phyloP scores from a whole-genome alignment of 2,888 invertebrate genomes.

The Amphipyra berbera region DNA sequence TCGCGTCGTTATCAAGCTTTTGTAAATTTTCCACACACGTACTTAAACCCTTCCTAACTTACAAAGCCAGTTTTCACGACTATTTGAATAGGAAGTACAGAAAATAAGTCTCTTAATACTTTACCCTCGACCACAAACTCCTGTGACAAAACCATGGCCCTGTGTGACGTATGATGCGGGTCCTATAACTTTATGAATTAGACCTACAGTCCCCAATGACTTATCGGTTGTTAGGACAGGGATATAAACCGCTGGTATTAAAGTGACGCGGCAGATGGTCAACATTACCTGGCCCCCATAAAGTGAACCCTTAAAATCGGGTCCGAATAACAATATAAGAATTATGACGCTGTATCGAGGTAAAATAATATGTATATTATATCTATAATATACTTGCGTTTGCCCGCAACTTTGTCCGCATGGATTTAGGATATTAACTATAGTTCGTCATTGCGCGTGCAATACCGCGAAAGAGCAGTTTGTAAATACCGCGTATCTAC shows the following conservation, averaged over 20 bases:
- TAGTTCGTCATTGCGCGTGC: too few species aligned
- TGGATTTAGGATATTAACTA: too few species aligned
- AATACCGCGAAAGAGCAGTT: too few species aligned
- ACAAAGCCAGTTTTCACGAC: background rate
- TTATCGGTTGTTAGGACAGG: constrained; percentile 5
- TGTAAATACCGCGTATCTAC: too few species aligned
- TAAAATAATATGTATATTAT: too few species aligned
- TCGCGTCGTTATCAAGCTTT: too few species aligned
- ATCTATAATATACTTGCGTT: too few species aligned
- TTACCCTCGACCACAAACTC: constrained; percentile 5
- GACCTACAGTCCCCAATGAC: constrained; percentile 1
- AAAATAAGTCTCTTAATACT: background rate
- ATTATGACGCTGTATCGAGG: background rate
- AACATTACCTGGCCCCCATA: constrained; percentile 1
- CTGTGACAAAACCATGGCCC: constrained; percentile 11
- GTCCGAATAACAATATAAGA: constrained; percentile 7
- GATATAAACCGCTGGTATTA: constrained; percentile 6
- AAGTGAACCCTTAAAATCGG: constrained; percentile 8
- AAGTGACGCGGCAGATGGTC: constrained; percentile 12
- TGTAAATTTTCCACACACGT: background rate
- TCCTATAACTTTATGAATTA: constrained; percentile 11
- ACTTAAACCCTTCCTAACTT: background rate
- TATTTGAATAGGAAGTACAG: too few species aligned
- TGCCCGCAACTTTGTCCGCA: too few species aligned
- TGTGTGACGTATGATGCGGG: constrained; percentile 18